These are phyloP conservation scores for Sternotherus odoratus DNA, from an alignment of 2,797 vertebrate genomes.

Conservation along the genomic window DNA sequence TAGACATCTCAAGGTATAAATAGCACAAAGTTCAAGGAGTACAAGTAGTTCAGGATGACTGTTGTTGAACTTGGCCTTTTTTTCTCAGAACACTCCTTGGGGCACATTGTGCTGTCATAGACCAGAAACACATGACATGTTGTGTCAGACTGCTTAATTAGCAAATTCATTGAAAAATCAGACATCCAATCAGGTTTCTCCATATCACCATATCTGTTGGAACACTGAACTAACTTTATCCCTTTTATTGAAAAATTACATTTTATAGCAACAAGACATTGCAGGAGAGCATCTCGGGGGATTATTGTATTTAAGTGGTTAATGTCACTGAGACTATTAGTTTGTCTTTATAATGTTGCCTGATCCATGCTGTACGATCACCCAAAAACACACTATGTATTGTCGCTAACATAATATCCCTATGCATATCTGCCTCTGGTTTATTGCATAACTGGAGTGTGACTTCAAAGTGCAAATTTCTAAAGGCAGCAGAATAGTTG, in stretches of 20 bases:
- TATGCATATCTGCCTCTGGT: neutral
- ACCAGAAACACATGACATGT: neutral
- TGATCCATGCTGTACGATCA: neutral
- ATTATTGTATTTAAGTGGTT: neutral
- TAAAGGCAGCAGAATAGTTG: neutral
- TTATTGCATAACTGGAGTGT: neutral
- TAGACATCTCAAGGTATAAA: conserved; percentile 30
- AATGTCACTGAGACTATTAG: conserved; percentile 24
- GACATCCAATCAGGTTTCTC: rapidly evolving
- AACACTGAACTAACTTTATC: conserved; percentile 31
- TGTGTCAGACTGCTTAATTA: neutral
- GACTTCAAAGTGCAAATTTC: neutral
- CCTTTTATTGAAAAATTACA: conserved; percentile 42
- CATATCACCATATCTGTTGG: too few species aligned
- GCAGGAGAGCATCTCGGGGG: neutral
- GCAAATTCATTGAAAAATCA: conserved; percentile 20
- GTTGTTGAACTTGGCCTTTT: neutral
- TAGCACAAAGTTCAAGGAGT: neutral
- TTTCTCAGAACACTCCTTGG: neutral
- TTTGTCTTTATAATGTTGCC: conserved; percentile 39
- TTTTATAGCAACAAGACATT: conserved; percentile 25
- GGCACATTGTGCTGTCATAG: conserved; percentile 6
- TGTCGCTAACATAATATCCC: neutral
- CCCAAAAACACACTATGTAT: neutral
- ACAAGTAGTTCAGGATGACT: neutral